A percentile compares a stretch with the other conserved stretches of the same genome.
Evolutionary conservation across 1,140 invertebrate species (phyloP).

Genomic region (Pseudomyrmex dendroicus): DNA sequence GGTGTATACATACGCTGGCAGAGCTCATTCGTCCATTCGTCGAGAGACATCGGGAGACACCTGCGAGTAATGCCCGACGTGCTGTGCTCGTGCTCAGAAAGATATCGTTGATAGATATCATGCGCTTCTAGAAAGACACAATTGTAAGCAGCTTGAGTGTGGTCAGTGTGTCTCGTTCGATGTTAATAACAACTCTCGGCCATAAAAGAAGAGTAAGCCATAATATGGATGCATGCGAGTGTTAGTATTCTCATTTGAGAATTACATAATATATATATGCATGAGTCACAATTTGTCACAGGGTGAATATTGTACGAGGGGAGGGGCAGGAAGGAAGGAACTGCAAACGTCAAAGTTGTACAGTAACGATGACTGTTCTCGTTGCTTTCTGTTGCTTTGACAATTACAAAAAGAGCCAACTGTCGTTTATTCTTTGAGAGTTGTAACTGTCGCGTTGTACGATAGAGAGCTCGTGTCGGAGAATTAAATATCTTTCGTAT

Average conservation of each 20-base stretch:
- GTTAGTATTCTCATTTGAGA: conserved; percentile 54
- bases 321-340: conserved; percentile 44
- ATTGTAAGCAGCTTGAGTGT: no score
- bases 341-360: conserved; percentile 76
- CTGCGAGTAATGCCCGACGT: no score
- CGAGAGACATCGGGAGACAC: no score
- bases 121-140: no score
- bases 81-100: no score
- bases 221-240: conserved; percentile 28
- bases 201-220: not conserved
- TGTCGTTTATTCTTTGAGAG: not conserved
- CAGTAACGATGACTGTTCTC: conserved; percentile 21
- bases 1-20: no score
- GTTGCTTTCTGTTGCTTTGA: conserved; percentile 14
- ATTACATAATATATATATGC: conserved; percentile 77
- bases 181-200: not conserved
- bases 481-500: not conserved
- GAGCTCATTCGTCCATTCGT: no score
- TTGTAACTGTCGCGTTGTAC: not conserved
- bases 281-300: conserved; percentile 72
- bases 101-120: no score
- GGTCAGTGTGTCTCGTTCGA: not conserved
- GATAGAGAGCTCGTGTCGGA: not conserved
- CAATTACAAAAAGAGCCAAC: conserved; percentile 41
- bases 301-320: conserved; percentile 36